Evolutionary conservation across 64 coral and sea anemone genomes (phyloP).

Genomic region (Hydrozoanthus tunicans): DNA sequence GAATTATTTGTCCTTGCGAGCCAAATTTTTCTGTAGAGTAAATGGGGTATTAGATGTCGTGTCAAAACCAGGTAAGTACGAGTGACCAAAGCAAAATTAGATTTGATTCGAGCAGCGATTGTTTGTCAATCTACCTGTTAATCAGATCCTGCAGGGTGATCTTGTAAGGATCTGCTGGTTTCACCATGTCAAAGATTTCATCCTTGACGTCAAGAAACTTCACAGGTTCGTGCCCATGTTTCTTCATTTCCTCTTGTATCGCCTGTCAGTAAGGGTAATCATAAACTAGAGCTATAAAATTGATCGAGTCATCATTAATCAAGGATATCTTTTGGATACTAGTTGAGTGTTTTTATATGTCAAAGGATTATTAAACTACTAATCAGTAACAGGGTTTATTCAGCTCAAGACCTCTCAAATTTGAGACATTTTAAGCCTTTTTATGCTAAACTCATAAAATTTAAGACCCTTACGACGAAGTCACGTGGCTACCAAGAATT

Average conservation of each 20-base stretch:
- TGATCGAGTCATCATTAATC: not conserved
- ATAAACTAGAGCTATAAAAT: not conserved
- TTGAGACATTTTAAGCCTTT: no score
- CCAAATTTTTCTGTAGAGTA: no score
- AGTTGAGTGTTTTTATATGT: not conserved
- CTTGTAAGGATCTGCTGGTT: constrained; percentile 89
- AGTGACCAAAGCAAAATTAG: no score
- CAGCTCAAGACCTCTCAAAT: not conserved
- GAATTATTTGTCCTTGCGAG: no score
- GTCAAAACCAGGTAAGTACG: no score
- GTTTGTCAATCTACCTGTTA: constrained; percentile 63
- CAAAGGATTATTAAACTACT: constrained; percentile 2
- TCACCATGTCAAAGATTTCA: constrained; percentile 99
- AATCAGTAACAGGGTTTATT: not conserved
- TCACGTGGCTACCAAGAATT: no score
- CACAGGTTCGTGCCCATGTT: constrained; percentile 94
- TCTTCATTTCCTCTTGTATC: constrained; percentile 97
- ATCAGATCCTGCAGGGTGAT: constrained; percentile 96
- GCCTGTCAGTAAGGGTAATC: constrained; percentile 50
- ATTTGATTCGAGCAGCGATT: no score
- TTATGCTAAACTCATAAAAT: no score
- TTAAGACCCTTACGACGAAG: no score
- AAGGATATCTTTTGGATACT: not conserved
- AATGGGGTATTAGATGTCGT: no score
- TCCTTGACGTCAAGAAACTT: constrained; percentile 99